Percentiles rank a stretch among this genome's conserved stretches.
phyloP scores from a whole-genome alignment of 2,888 invertebrate species.

The Hedychridium roseum region DNA sequence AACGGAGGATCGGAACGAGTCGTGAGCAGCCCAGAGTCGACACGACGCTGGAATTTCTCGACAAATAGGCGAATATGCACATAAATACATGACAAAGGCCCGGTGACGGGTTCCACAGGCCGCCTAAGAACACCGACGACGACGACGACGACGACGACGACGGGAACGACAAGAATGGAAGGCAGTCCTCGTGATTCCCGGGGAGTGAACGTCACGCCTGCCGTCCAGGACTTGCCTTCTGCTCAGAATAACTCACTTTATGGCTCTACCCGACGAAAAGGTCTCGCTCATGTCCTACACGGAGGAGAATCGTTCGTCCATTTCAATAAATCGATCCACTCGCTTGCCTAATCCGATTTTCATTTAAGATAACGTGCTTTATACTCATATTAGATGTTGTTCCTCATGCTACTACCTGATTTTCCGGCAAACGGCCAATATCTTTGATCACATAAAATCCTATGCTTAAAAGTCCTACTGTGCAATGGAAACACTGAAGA shows the following conservation, averaged over 20 bases:
- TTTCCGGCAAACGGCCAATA: no score
- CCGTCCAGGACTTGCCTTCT: slow-evolving; percentile 29
- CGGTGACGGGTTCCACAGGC: slow-evolving; percentile 34
- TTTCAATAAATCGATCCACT: no score
- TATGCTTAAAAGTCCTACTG: no score
- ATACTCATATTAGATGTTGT: no score
- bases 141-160: slow-evolving; percentile 5
- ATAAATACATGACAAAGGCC: slow-evolving; percentile 52
- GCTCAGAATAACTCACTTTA: slow-evolving; percentile 32
- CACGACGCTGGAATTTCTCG: slow-evolving; percentile 52
- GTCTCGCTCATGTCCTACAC: no score
- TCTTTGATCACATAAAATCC: no score
- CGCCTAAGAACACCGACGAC: slow-evolving; percentile 29
- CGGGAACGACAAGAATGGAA: not conserved
- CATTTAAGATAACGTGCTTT: no score
- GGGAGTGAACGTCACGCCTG: slow-evolving; percentile 25
- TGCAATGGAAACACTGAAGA: no score
- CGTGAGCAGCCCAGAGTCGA: slow-evolving; percentile 50
- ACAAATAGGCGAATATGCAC: slow-evolving; percentile 56
- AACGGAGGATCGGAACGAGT: slow-evolving; percentile 37
- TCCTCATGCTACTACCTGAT: no score
- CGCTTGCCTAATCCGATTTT: no score
- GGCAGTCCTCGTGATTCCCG: slow-evolving; percentile 30
- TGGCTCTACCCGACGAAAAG: no score
- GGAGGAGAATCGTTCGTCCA: no score